Conservation (phyloP, 2,797 vertebrate species). For the Emydoidea blandingii region DNA sequence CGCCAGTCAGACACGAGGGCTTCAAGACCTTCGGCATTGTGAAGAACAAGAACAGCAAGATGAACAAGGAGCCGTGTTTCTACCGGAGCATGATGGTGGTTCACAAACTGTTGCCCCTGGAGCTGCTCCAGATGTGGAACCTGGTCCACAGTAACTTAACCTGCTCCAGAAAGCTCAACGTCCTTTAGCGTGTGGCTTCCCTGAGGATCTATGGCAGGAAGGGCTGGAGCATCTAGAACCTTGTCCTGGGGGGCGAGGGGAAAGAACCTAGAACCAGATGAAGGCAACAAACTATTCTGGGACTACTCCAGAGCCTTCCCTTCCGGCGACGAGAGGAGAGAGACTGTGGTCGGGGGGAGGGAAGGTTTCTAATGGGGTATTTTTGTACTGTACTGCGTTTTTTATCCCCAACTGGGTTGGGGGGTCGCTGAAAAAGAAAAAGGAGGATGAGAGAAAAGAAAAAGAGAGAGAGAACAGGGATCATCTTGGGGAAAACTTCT, state of each 20-base stretch:
- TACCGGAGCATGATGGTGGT: constrained; percentile 94
- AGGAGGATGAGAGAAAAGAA: not conserved
- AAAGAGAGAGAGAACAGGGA: not conserved
- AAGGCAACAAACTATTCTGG: not conserved
- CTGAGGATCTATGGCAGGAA: not conserved
- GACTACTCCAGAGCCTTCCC: not conserved
- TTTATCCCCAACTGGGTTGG: constrained; percentile 70
- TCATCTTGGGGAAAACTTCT: not conserved
- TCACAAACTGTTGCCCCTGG: constrained; percentile 93
- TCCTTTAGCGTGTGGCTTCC: constrained; percentile 83
- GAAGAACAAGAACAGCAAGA: constrained; percentile 90
- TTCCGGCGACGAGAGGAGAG: accelerated
- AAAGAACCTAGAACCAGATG: not conserved
- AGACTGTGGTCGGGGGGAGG: accelerated
- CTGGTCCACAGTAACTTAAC: constrained; percentile 91
- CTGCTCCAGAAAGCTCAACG: constrained; percentile 87
- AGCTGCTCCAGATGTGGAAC: constrained; percentile 93
- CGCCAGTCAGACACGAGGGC: constrained; percentile 88
- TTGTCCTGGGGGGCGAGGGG: not conserved
- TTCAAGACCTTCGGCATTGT: constrained; percentile 97
- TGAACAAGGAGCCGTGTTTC: constrained; percentile 96
- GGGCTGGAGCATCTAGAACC: not conserved
- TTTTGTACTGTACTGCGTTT: constrained; percentile 66
- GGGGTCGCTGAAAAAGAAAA: constrained; percentile 37
- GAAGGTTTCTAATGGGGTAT: constrained; percentile 7